Base-by-base conservation (phyloP, 2,888 invertebrate species). In the Ichneumon xanthorius region DNA sequence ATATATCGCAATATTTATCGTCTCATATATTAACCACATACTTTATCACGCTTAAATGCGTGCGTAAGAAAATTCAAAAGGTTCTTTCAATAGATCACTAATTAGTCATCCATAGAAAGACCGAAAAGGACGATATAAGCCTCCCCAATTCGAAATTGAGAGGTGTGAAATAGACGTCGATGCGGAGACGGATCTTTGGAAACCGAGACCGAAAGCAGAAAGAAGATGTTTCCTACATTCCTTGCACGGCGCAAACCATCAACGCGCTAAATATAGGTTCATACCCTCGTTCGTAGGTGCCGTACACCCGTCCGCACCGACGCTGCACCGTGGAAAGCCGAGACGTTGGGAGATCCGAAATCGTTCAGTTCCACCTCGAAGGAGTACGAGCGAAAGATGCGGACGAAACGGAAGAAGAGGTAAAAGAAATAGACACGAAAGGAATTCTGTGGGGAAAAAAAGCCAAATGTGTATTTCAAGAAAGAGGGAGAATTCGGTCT, bases 401-500 rank as follows among this genome's bases (percentile, higher is more conserved):
- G 37, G 40, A 65, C n/a, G 19, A 40, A 65, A 33, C 37, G 65
- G 65, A 19, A 5, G 65, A 65, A 45, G 26, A 19, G 22, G 19
- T 5, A 14, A 45, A 68, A 40, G 26, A 68, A 68, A 48, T 48
- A n/a, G 65, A 58, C 22, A 58, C 26, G 58, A 58, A 26, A 58
- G 58, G 58, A 58, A 58, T 58, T 19, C 37, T 40, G 40, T 40
- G 19, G 65, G n/a, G 26, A 3, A 48, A 48, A 48, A 48, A 68
- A 68, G 40, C 14, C 45, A 68, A 68, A 40, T 68, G 68, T n/a
- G 40, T 37, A 68, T 68, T 45, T 45, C 6, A 14, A 45, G 26
- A 48, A 67, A 67, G 45, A 19, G 19, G 19, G 0, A 11, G 37
- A 19, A 33, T 65, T 11, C 55, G 11, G 67, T 19, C 68, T 5